Base-by-base conservation (phyloP, 2,113 vertebrate species). In the Micromys minutus region DNA sequence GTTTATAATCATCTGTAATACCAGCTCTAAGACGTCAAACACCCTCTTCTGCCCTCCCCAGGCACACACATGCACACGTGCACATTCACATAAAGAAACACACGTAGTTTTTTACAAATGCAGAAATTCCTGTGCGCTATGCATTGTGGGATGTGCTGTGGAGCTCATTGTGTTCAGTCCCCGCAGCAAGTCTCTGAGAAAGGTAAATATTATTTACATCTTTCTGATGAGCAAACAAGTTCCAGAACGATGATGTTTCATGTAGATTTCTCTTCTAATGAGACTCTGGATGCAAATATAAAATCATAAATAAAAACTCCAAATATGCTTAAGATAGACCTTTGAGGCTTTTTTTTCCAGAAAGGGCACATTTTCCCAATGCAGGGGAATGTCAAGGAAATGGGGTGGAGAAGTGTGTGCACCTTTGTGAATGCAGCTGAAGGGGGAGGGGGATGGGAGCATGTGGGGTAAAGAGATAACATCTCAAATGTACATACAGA, bases 301-400 rank as follows among this genome's bases (percentile, higher is more conserved):
- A n/a, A 77, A 87, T 55, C 94, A 59, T 93, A 65, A 89, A 83
- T 79, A 39, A 90, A n/a, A 95, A 59, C 21, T 47, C 11, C 79
- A 87, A 91, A 45, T 10, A 31, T 81, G 26, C 29, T n/a, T 55
- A 69, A 95, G 31, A 10, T 69, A 45, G 19, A 50, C 10, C 31
- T 39, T 26, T 75, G 42, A n/a, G n/a, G n/a, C n/a, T n/a, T n/a
- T n/a, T n/a, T n/a, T n/a, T n/a, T n/a, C n/a, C n/a, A n/a, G n/a
- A n/a, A n/a, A n/a, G n/a, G n/a, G n/a, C n/a, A n/a, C n/a, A n/a
- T n/a, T n/a, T n/a, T n/a, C n/a, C n/a, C n/a, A n/a, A n/a, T n/a
- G n/a, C n/a, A n/a, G n/a, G n/a, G n/a, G n/a, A n/a, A n/a, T n/a
- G n/a, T n/a, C n/a, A n/a, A n/a, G n/a, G n/a, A n/a, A n/a, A n/a